Percentiles rank a stretch among this genome's conserved stretches.
Conservation (phyloP, 2,888 invertebrate genomes). For the Seira ritae region DNA sequence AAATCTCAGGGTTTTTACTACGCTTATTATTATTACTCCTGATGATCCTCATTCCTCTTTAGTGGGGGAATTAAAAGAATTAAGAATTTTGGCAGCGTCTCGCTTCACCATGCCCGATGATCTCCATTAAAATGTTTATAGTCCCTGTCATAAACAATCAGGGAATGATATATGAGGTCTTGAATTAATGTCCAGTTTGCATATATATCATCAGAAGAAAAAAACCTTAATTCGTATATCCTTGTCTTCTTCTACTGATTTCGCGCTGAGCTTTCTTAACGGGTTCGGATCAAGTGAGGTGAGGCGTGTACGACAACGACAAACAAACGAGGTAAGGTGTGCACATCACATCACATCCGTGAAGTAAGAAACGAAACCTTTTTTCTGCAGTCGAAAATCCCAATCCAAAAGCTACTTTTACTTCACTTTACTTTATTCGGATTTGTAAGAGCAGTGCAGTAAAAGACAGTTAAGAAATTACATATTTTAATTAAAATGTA, state of each 20-base stretch:
- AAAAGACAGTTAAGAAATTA: not conserved
- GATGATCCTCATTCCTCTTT: no score
- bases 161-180: constrained; percentile 25
- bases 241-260: not conserved
- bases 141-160: constrained; percentile 18
- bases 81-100: not conserved
- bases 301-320: constrained; percentile 1
- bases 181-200: constrained; percentile 1
- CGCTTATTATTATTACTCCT: no score
- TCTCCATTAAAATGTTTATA: constrained; percentile 16
- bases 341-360: no score
- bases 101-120: not conserved
- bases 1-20: no score
- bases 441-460: no score
- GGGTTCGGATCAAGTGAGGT: constrained; percentile 27
- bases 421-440: no score
- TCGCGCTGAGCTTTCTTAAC: not conserved
- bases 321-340: no score
- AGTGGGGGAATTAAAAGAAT: no score
- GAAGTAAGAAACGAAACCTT: no score
- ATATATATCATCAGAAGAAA: no score
- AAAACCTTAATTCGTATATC: not conserved
- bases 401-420: no score
- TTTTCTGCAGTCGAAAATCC: no score
- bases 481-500: constrained; percentile 48